Base-by-base conservation (phyloP, 2,113 vertebrate species). In the Pterocles burchelli region DNA sequence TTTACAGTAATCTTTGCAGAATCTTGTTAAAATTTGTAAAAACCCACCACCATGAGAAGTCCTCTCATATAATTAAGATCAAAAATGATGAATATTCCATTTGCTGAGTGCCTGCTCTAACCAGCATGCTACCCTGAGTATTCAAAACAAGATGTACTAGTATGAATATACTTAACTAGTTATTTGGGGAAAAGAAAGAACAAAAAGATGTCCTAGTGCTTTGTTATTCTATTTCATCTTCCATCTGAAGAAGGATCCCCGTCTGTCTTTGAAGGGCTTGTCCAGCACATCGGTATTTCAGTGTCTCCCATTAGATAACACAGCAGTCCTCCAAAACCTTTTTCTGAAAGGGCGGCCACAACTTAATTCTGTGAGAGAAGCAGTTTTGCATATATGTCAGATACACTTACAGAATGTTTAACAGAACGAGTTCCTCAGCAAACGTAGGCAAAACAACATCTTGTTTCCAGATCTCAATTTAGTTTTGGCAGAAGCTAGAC, bases 341-440 rank as follows among this genome's bases (percentile, higher is more conserved):
- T 79, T 82, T 34, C 29, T 38, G 33, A 80, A 86, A 88, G 28
- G 19, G 24, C 31, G 15, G 48, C 49, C 66, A 48, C 1, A 3
- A 51, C 31, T 70, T 58, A 62, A 49, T 57, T 81, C 67, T 63
- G 21, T 61, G 80, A 90, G 38, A 24, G 11, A 34, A 89, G n/a
- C 13, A 74, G 57, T 87, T 96, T 95, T 95, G 77, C 84, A 91
- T 95, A 8, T n/a, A 72, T 13, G 59, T 26, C 26, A 93, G 89
- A 93, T 95, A 95, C 1, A 28, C 61, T 83, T 86, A 65, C 51
- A 52, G 52, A 92, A 90, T 22, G 43, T n/a, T 87, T 71, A 85
- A 70, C 38, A 84, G 73, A 95, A 95, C 89, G 84, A 95, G 91
- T 95, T 95, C 61, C 57, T 92, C 94, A 91, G 95, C 94, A 95